phyloP scores from a whole-genome alignment of 2,113 vertebrate species.

The Silurus asotus region DNA sequence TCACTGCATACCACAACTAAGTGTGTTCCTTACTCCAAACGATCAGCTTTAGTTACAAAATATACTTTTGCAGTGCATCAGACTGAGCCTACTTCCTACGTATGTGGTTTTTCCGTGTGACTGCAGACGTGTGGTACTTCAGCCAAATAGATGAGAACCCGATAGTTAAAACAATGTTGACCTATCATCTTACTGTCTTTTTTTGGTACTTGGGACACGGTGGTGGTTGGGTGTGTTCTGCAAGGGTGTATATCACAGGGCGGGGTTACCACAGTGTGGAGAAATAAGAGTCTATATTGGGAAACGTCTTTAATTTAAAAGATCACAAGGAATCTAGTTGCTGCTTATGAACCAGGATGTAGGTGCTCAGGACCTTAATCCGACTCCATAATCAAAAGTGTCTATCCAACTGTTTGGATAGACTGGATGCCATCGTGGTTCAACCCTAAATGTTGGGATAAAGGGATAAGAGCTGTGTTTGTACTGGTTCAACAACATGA shows the following conservation, averaged over 20 bases:
- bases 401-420: background rate
- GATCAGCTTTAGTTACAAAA: background rate
- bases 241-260: background rate
- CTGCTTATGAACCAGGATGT: slow-evolving; percentile 9
- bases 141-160: slow-evolving; percentile 9
- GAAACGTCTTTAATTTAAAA: background rate
- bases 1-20: background rate
- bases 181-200: slow-evolving; percentile 8
- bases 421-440: background rate
- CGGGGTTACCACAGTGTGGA: background rate
- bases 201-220: background rate
- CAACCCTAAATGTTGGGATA: background rate
- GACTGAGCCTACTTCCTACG: background rate
- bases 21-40: background rate
- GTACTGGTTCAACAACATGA: background rate
- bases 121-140: background rate
- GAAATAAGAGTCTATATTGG: background rate
- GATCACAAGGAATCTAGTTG: background rate
- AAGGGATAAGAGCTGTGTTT: background rate
- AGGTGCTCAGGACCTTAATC: background rate
- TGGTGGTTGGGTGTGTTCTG: background rate
- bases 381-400: background rate
- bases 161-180: background rate
- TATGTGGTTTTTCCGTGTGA: background rate
- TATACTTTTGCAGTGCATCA: background rate